Base-by-base conservation (phyloP, 23 tunicate genomes). In the Styela clava region DNA sequence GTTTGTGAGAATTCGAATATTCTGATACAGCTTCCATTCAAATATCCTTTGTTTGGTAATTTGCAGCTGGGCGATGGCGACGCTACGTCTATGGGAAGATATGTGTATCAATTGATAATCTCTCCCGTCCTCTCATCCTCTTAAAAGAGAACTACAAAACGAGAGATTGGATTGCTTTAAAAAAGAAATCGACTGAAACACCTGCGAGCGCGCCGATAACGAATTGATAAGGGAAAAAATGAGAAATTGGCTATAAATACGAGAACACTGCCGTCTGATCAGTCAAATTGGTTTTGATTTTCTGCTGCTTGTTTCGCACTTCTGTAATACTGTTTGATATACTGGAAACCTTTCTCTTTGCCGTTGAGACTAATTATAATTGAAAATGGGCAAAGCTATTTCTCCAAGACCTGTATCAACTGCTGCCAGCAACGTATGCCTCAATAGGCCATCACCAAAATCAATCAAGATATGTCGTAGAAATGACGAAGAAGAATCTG, bases 41-140 rank as follows among this genome's bases (percentile, higher is more conserved):
- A 76, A 22, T 76, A 21, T 51, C 81, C 31, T 76, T 76, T 76
- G 81, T 76, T 64, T 21, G 37, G 22, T 23, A 33, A 76, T 76
- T 52, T 76, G 81, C 81, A 76, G 81, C 81, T 76, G 81, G 81
- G 81, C 31, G 27, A 36, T 44, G 81, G 81, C 81, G 81, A 35
- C 81, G 65, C 18, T 76, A 24, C 7, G 81, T 76, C 81, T 76
- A 70, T 76, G 81, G 81, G 81, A 76, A 76, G 64, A 76, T 71
- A 28, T 71, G 35, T 71, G 32, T 2, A 21, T 30, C 35, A 71
- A 71, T 71, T 12, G 77, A 30, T 28, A 32, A 28, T 71, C 23
- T 32, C 35, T 32, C 35, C 16, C 35, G 77, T 28, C 29, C 77
- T 71, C 77, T 32, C 77, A 71, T 19, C 12, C 56, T 7, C 56